Percentiles rank a stretch among this genome's conserved stretches.
phyloP scores from a whole-genome alignment of 2,113 vertebrate genomes.

The Camelus bactrianus region DNA sequence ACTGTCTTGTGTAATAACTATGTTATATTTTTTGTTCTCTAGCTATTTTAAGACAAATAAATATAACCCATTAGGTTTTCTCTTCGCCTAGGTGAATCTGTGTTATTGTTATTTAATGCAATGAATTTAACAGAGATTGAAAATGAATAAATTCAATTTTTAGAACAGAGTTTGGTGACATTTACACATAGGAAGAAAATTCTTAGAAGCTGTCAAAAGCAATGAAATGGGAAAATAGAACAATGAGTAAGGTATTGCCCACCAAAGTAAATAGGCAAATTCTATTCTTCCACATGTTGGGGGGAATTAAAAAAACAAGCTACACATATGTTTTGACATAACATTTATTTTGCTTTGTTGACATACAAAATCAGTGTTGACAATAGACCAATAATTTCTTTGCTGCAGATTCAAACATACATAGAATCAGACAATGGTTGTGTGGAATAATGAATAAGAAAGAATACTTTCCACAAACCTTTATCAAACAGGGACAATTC shows the following conservation, averaged over 20 bases:
- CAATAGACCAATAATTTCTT: not conserved
- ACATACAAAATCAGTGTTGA: not conserved
- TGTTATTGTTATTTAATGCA: not conserved
- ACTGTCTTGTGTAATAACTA: not conserved
- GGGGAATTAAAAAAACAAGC: too few relatives aligned
- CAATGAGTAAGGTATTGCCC: not conserved
- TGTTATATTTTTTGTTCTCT: not conserved
- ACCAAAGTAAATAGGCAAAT: not conserved
- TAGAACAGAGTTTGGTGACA: not conserved
- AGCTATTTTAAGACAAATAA: not conserved
- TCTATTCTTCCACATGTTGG: not conserved
- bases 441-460: not conserved
- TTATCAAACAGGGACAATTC: too few relatives aligned
- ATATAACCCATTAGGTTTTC: not conserved
- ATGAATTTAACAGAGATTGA: not conserved
- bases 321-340: not conserved
- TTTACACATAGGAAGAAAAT: not conserved
- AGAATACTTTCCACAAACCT: not conserved
- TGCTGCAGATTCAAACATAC: not conserved
- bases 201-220: not conserved
- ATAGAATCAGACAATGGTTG: not conserved
- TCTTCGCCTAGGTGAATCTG: not conserved
- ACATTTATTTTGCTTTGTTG: not conserved
- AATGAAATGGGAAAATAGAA: not conserved
- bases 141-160: not conserved